Evolutionary conservation across 37 sponge, comb jelly and placozoan species (phyloP).

Genomic region (Tethya wilhelma): DNA sequence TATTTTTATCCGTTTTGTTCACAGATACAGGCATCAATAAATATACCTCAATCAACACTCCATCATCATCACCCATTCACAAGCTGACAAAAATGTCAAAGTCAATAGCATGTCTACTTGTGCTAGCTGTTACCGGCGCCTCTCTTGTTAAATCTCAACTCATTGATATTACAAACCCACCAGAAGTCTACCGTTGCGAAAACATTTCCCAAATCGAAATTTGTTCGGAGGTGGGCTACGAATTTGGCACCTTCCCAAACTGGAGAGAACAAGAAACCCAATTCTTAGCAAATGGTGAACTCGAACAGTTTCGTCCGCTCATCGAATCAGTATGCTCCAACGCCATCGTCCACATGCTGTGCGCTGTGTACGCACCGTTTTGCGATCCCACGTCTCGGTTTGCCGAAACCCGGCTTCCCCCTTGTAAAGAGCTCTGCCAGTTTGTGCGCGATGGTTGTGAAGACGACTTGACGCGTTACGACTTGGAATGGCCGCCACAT

Average conservation of each 20-base stretch:
- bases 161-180: too few relatives aligned
- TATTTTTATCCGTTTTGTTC: too few relatives aligned
- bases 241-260: conserved; percentile 57
- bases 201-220: conserved; percentile 14
- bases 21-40: too few relatives aligned
- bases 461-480: not conserved
- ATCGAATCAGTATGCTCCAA: conserved; percentile 49
- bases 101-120: too few relatives aligned
- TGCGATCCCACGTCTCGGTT: conserved; percentile 2
- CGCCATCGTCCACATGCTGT: conserved; percentile 77
- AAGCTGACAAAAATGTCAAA: too few relatives aligned
- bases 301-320: conserved; percentile 40
- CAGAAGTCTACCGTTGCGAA: conserved; percentile 40
- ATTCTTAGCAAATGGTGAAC: conserved; percentile 39
- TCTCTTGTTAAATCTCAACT: too few relatives aligned
- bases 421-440: conserved; percentile 65
- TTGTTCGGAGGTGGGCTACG: conserved; percentile 29
- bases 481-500: conserved; percentile 57
- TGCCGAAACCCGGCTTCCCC: conserved; percentile 1
- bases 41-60: too few relatives aligned
- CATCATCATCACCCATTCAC: too few relatives aligned
- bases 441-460: conserved; percentile 64
- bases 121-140: too few relatives aligned
- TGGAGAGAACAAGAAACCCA: conserved; percentile 38
- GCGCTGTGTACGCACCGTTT: conserved; percentile 73